phyloP scores from a whole-genome alignment of 2,797 vertebrate species.

The Bufotes viridis region DNA sequence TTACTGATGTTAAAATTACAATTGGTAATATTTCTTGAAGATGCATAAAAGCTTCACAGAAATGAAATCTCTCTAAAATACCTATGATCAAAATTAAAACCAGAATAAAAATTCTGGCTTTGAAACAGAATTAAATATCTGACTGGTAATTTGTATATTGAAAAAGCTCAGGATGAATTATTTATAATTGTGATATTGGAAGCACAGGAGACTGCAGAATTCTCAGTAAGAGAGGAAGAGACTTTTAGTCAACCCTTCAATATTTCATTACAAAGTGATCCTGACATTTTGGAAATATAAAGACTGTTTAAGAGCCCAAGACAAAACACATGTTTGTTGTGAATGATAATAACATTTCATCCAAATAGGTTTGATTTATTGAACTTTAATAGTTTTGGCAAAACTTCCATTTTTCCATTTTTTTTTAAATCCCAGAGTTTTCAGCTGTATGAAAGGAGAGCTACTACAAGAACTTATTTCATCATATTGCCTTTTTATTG shows the following conservation, averaged over 20 bases:
- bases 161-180: neutral
- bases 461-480: constrained; percentile 3
- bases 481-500: neutral
- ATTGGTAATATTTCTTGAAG: neutral
- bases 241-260: constrained; percentile 15
- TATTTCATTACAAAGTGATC: constrained; percentile 54
- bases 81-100: constrained; percentile 29
- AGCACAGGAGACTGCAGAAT: neutral
- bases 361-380: constrained; percentile 22
- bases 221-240: constrained; percentile 14
- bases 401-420: neutral
- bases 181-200: constrained; percentile 20
- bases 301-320: constrained; percentile 30
- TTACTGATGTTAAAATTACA: neutral
- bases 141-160: constrained; percentile 30
- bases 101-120: constrained; percentile 16
- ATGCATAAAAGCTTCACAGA: neutral
- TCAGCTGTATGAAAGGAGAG: constrained; percentile 1
- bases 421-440: neutral
- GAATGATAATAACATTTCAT: constrained; percentile 46
- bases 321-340: constrained; percentile 35
- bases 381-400: constrained; percentile 44
- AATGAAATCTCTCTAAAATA: constrained; percentile 10
- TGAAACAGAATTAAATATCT: constrained; percentile 15
- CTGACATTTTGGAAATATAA: constrained; percentile 52